These are phyloP conservation scores for Crotalus tigris DNA, from an alignment of 2,113 vertebrate genomes.

Conservation along the genomic window DNA sequence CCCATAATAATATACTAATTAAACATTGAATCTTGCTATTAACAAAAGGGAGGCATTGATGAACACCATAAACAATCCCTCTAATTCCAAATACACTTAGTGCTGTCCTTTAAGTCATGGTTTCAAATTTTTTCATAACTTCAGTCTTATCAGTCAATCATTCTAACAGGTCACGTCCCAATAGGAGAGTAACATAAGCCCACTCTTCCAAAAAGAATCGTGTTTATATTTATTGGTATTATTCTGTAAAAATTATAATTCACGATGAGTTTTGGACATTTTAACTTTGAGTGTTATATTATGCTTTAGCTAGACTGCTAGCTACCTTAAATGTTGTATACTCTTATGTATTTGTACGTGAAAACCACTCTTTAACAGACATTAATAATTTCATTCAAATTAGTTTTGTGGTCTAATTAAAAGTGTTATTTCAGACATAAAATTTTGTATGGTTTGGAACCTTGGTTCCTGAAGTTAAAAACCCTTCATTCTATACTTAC, in stretches of 20 bases:
- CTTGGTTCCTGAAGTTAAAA: not conserved
- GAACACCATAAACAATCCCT: constrained; percentile 6
- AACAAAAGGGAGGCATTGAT: constrained; percentile 17
- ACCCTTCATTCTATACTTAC: not conserved
- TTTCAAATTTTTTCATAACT: not conserved
- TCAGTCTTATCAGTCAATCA: not conserved
- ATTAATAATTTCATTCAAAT: not conserved
- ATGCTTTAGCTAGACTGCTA: not conserved
- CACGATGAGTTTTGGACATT: not conserved
- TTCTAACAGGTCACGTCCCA: not conserved
- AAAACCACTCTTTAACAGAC: not conserved
- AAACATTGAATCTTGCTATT: constrained; percentile 33
- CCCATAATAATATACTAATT: constrained; percentile 17
- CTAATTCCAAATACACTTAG: not conserved
- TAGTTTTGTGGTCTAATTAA: not conserved
- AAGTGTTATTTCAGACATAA: not conserved
- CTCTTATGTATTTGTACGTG: not conserved
- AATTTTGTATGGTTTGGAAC: not conserved
- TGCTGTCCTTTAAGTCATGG: not conserved
- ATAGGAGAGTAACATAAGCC: not conserved
- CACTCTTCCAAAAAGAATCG: not conserved
- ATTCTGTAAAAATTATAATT: not conserved
- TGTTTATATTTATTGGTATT: not conserved
- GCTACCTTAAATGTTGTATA: not conserved
- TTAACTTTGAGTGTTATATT: not conserved